These are phyloP conservation scores for Harpagifer antarcticus DNA, from an alignment of 2,797 vertebrate genomes.

Conservation along the genomic window DNA sequence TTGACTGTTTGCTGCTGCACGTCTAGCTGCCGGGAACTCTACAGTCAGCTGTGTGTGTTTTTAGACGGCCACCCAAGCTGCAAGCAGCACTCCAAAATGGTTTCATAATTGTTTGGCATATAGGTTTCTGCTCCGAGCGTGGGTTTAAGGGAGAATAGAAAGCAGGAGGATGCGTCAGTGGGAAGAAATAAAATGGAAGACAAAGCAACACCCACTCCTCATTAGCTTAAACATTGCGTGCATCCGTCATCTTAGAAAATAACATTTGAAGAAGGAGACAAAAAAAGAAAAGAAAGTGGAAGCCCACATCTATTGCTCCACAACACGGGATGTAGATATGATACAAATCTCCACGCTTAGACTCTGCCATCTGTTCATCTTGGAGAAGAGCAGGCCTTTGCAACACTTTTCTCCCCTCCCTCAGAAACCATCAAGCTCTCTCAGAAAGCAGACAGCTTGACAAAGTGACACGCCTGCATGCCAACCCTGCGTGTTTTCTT, in stretches of 20 bases:
- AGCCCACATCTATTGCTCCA: conserved; percentile 54
- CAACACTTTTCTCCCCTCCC: conserved; percentile 59
- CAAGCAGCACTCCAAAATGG: conserved; percentile 48
- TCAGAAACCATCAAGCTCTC: conserved; percentile 67
- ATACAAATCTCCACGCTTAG: conserved; percentile 76
- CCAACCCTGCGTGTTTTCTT: conserved; percentile 51
- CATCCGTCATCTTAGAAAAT: conserved; percentile 75
- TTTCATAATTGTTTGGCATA: conserved; percentile 71
- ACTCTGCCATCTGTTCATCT: conserved; percentile 81
- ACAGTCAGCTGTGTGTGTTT: conserved; percentile 28
- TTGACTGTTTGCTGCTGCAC: conserved; percentile 13
- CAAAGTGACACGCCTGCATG: conserved; percentile 71
- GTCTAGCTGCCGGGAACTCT: conserved; percentile 43
- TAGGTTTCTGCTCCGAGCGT: conserved; percentile 68
- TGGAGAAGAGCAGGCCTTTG: conserved; percentile 62
- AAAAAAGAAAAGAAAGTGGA: conserved; percentile 32
- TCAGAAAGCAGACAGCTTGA: conserved; percentile 72
- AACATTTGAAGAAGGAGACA: conserved; percentile 56
- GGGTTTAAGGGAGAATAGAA: conserved; percentile 72
- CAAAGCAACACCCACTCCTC: conserved; percentile 79
- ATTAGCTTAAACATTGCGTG: conserved; percentile 77
- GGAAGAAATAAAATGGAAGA: conserved; percentile 65
- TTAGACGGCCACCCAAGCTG: conserved; percentile 55
- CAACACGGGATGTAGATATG: conserved; percentile 74
- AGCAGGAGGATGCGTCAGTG: conserved; percentile 67